Base-by-base conservation (phyloP, 2,797 vertebrate species). In the Sebastes vulpes region DNA sequence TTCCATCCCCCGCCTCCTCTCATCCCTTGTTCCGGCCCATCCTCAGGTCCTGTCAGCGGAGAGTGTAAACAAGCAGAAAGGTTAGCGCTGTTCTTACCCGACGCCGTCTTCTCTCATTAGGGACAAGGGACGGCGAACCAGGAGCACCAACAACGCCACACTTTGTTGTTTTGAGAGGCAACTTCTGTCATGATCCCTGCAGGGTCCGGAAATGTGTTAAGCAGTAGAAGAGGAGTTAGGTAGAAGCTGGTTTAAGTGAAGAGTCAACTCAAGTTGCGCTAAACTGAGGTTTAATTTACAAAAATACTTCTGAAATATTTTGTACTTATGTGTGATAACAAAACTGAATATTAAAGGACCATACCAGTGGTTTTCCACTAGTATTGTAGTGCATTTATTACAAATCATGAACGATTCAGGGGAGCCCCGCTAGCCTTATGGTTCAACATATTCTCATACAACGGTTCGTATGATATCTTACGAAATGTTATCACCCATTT, bases 31-130 rank as follows among this genome's bases (percentile, higher is more conserved):
- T 84, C 82, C 35, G 67, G 86, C 82, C 87, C 69, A 31, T 89
- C 81, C 84, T 88, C 61, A 21, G 91, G 81, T 94, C 92, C 92
- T 94, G 94, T 92, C 94, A 91, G 87, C 66, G 50, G 74, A 87
- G 80, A 91, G 89, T 89, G 93, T 96, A 96, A 96, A 96, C 95
- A 96, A 96, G 94, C 89, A 87, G 90, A 95, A 95, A 96, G 95
- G 94, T 95, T 94, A 94, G 94, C 63, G 32, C 68, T 86, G 91
- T 89, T 81, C 89, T 86, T 89, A 92, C 92, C 93, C 68, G 65
- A 81, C 86, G 72, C 77, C 66, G 72, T 93, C 84, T 82, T 87
- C 84, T 92, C 93, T 94, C 92, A 92, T 94, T 91, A 91, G 88
- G 85, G 91, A 90, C 86, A 81, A 72, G 85, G 87, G 90, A 94